Evolutionary conservation across 2,888 invertebrate species (phyloP), one percentile per base, ranked within the genome.

Genomic region (Lasioglossum vierecki): DNA sequence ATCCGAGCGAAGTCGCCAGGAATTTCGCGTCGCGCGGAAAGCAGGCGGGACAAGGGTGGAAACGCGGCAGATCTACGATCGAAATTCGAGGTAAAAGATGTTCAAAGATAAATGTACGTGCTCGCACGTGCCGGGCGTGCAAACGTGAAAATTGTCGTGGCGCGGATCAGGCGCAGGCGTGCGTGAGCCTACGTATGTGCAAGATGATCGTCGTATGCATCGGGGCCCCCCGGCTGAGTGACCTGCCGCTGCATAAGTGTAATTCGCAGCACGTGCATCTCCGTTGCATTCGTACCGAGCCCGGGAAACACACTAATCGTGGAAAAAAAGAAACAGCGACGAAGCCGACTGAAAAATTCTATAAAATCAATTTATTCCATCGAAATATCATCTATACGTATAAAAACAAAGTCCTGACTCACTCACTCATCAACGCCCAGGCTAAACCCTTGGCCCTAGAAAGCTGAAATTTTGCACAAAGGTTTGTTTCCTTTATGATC

Each of bases 221-320:
- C 74, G 66, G 57, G 76, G 66, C 74, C 81, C 80, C 85, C 85
- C 80, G 85, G 85, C 85, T 60, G 41, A 81, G 84, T 84, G 84
- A 84, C 81, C 86, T 78, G 86, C 77, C 81, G 81, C 57, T 74
- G 83, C 80, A 77, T 83, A 83, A 63, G 85, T 83, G 81, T 85
- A 85, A 85, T 85, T 85, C 85, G 85, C 79, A 49, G 82, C 86
- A 86, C 85, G 86, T 85, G 84, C 85, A 86, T 85, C 85, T 79
- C 46, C 60, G 72, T 57, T 66, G 79, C 83, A 49, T 83, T 79
- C 83, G 72, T 79, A 79, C 79, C 72, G 73, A 68, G 82, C 72
- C 75, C 53, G 53, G 68, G 35, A 35, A 63, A 78, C 46, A 15
- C 79, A 79, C 57, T 85, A 85, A 85, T 85, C 85, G 84, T 41